Percentiles rank a stretch among this genome's conserved stretches.
These are phyloP conservation scores for Zoroaster sp. DNA, from an alignment of 53 echinoderm and acorn worm species.

Conservation along the genomic window DNA sequence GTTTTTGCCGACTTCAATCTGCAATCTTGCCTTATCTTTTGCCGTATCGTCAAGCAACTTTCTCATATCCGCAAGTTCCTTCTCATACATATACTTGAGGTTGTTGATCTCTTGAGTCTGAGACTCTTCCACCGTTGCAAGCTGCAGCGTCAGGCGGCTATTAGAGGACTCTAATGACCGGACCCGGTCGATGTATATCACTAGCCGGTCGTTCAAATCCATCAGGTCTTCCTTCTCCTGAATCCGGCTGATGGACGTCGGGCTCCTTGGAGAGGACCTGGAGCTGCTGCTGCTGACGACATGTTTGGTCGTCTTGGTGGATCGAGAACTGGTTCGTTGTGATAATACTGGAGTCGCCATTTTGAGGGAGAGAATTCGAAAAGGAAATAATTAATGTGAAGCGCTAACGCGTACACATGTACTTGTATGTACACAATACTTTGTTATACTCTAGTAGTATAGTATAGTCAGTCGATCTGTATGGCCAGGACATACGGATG, in stretches of 20 bases:
- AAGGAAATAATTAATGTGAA: too few species aligned
- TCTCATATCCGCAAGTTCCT: conserved; percentile 86
- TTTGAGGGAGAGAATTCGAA: too few species aligned
- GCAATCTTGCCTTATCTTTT: conserved; percentile 90
- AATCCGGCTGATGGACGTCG: conserved; percentile 66
- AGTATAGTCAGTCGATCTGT: too few species aligned
- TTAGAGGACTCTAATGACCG: conserved; percentile 86
- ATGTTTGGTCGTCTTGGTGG: conserved; percentile 43
- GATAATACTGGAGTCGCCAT: conserved; percentile 49
- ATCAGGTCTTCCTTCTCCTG: conserved; percentile 91
- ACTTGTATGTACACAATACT: too few species aligned
- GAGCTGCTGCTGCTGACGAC: conserved; percentile 37
- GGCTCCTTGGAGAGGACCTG: conserved; percentile 57
- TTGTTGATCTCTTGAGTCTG: conserved; percentile 71
- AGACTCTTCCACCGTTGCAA: conserved; percentile 79
- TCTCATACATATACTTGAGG: conserved; percentile 87
- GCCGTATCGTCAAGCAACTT: conserved; percentile 93
- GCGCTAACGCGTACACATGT: too few species aligned
- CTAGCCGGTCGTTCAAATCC: conserved; percentile 91
- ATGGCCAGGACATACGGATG: not conserved
- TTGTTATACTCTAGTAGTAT: too few species aligned
- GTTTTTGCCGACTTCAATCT: conserved; percentile 87
- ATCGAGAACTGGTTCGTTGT: conserved; percentile 23
- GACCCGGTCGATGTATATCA: conserved; percentile 89
- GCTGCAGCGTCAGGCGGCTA: conserved; percentile 75